Evolutionary conservation across 2,888 invertebrate genomes (phyloP).

Genomic region (Empis stercorea): DNA sequence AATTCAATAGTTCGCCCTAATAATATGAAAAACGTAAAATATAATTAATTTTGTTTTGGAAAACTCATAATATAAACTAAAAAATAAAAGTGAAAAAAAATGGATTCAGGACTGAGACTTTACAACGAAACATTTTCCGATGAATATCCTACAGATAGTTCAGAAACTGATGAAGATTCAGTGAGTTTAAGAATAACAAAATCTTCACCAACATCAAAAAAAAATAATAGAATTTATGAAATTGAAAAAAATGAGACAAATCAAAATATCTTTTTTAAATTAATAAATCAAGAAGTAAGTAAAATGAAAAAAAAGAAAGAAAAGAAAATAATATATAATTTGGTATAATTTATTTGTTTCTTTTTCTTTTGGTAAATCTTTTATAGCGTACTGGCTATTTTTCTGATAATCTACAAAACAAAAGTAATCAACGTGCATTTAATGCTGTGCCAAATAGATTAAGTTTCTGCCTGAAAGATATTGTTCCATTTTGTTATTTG

Average conservation of each 20-base stretch:
- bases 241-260: slow-evolving; percentile 13
- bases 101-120: too few species aligned
- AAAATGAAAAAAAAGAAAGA: too few species aligned
- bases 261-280: slow-evolving; percentile 37
- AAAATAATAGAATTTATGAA: not conserved
- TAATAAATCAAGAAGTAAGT: slow-evolving; percentile 49
- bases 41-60: too few species aligned
- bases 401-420: slow-evolving; percentile 37
- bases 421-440: slow-evolving; percentile 37
- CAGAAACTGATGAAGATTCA: not conserved
- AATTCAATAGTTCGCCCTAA: too few species aligned
- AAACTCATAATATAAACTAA: too few species aligned
- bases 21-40: too few species aligned
- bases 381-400: slow-evolving; percentile 42
- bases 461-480: slow-evolving; percentile 48
- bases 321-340: too few species aligned
- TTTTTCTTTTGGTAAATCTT: slow-evolving; percentile 1
- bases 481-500: slow-evolving; percentile 43
- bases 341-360: not conserved
- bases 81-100: too few species aligned
- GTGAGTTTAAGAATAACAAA: slow-evolving; percentile 1
- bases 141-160: not conserved
- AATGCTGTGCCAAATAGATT: slow-evolving; percentile 45
- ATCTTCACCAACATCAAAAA: not conserved
- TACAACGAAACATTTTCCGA: too few species aligned